These are phyloP conservation scores for Clamator glandarius DNA, from an alignment of 2,797 vertebrate genomes.

Conservation along the genomic window DNA sequence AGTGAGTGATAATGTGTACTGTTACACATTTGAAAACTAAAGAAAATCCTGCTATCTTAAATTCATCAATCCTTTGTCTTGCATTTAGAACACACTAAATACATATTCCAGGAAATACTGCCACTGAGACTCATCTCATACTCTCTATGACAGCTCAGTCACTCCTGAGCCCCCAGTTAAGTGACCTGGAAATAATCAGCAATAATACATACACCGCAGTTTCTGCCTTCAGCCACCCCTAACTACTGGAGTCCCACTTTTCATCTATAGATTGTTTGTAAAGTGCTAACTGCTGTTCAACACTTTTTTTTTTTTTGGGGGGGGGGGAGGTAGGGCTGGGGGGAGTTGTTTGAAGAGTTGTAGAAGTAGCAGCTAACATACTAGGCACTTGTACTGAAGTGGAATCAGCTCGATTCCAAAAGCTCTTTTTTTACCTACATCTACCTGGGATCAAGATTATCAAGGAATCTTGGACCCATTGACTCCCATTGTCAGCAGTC, in stretches of 20 bases:
- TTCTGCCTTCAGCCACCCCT: neutral
- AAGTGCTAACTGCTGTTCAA: neutral
- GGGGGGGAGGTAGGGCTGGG: no score
- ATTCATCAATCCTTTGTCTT: neutral
- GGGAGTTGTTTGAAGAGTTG: neutral
- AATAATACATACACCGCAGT: neutral
- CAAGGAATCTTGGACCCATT: neutral
- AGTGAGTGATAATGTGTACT: fast-evolving
- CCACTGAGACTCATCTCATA: neutral
- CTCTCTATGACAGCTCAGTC: neutral
- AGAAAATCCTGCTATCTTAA: neutral
- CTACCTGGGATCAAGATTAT: neutral
- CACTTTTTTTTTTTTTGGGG: no score
- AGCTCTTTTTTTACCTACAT: neutral
- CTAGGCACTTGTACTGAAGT: neutral
- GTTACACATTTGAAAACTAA: neutral
- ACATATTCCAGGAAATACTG: neutral
- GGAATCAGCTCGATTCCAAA: neutral
- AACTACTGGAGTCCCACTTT: neutral
- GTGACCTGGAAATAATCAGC: neutral
- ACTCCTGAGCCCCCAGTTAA: neutral
- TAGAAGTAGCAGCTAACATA: neutral
- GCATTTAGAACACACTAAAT: neutral
- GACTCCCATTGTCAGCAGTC: neutral
- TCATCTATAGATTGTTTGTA: neutral